These are phyloP conservation scores for Lasioglossum malachurum DNA, from an alignment of 2,888 invertebrate species.

Conservation along the genomic window DNA sequence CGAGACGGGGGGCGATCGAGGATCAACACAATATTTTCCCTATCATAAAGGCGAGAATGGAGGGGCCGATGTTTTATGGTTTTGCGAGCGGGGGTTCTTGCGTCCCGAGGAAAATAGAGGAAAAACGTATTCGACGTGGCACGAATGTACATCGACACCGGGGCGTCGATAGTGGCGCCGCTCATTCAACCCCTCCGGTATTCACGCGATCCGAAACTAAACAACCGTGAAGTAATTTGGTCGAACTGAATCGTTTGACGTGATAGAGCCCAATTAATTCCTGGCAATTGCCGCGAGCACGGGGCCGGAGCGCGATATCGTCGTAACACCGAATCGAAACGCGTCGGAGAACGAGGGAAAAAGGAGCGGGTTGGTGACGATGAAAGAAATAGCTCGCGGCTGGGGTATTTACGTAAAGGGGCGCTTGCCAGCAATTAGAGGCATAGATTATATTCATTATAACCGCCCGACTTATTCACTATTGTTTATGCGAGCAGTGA, in stretches of 20 bases:
- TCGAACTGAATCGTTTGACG: constrained; percentile 72
- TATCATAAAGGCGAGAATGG: constrained; percentile 27
- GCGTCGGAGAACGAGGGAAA: constrained; percentile 17
- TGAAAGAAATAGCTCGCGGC: constrained; percentile 8
- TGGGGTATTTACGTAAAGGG: neutral
- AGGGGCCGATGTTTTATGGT: constrained; percentile 41
- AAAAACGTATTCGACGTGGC: constrained; percentile 38
- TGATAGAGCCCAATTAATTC: constrained; percentile 76
- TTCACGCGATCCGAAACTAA: constrained; percentile 71
- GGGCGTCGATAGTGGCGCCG: constrained; percentile 51
- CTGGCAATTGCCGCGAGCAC: constrained; percentile 57
- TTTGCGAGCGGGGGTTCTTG: constrained; percentile 14
- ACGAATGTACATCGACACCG: constrained; percentile 37
- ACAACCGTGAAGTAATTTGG: constrained; percentile 73
- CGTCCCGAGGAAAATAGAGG: constrained; percentile 36
- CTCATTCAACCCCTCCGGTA: constrained; percentile 46
- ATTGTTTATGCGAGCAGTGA: constrained; percentile 2
- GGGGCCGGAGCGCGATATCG: constrained; percentile 41
- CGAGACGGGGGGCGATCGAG: neutral
- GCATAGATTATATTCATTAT: constrained; percentile 8
- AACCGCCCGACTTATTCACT: neutral
- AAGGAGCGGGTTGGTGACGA: too few relatives aligned
- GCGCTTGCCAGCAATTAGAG: neutral
- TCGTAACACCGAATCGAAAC: constrained; percentile 53
- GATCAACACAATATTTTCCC: constrained; percentile 37